phyloP scores from a whole-genome alignment of 2,888 invertebrate species.

The Mesorhabditis belari region DNA sequence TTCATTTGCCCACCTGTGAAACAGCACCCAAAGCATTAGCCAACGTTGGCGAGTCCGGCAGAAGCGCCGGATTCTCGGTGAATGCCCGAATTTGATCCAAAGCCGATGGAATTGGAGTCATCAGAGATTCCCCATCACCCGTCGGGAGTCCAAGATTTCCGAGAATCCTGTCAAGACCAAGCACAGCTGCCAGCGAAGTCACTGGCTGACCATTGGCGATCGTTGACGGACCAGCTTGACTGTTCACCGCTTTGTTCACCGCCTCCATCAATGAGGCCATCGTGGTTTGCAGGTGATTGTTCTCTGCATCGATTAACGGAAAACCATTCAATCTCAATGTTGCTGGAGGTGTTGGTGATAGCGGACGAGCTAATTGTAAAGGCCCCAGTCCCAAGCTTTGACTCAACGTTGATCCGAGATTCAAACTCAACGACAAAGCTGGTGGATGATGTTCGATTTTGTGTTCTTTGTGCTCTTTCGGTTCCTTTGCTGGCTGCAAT shows the following conservation, averaged over 20 bases:
- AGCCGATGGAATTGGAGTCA: slow-evolving; percentile 23
- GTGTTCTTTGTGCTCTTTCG: neutral
- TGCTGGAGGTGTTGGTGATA: too few species aligned
- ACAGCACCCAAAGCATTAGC: slow-evolving; percentile 22
- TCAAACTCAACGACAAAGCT: neutral
- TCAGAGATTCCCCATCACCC: neutral
- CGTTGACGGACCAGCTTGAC: neutral
- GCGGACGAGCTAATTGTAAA: too few species aligned
- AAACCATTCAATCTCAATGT: neutral
- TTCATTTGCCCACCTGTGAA: slow-evolving; percentile 15
- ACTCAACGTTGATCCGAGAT: neutral
- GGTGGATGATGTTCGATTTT: neutral
- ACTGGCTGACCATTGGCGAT: neutral
- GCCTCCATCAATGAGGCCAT: neutral
- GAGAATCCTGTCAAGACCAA: neutral
- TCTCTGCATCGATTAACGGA: neutral
- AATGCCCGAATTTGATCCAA: slow-evolving; percentile 53
- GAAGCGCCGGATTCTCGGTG: slow-evolving; percentile 63
- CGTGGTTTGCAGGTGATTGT: neutral
- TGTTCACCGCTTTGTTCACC: neutral
- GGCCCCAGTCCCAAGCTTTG: neutral
- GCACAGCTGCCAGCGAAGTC: neutral
- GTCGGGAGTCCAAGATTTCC: neutral
- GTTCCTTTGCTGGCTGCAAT: slow-evolving; percentile 21
- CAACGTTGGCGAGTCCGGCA: slow-evolving; percentile 17